Evolutionary conservation across 1,140 invertebrate species (phyloP).

Genomic region (Danaus plexippus): DNA sequence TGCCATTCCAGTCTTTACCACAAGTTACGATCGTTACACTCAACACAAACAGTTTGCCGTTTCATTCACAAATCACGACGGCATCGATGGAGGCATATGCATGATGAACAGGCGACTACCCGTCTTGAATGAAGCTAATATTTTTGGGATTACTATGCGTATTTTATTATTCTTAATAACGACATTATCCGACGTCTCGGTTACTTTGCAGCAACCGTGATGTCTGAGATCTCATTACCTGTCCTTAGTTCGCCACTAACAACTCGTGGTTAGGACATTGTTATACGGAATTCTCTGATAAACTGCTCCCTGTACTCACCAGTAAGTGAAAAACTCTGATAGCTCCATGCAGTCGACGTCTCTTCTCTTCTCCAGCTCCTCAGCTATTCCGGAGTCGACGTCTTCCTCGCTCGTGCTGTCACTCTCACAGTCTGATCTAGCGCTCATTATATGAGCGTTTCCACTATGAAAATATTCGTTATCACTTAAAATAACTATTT

Average conservation of each 20-base stretch:
- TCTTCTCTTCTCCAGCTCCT: slow-evolving; percentile 34
- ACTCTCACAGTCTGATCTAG: slow-evolving; percentile 32
- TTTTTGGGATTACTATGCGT: neutral
- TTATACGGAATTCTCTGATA: neutral
- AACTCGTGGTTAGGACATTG: neutral
- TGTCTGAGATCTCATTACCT: too few relatives aligned
- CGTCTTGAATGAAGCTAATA: too few relatives aligned
- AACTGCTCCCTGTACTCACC: slow-evolving; percentile 49
- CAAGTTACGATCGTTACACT: too few relatives aligned
- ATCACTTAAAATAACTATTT: too few relatives aligned
- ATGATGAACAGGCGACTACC: too few relatives aligned
- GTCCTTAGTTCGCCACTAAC: too few relatives aligned
- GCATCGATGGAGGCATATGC: too few relatives aligned
- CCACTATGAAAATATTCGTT: too few relatives aligned
- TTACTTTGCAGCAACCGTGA: too few relatives aligned
- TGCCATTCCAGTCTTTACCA: too few relatives aligned
- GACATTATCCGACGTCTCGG: neutral
- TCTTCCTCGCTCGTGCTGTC: slow-evolving; percentile 36
- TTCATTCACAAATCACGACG: too few relatives aligned
- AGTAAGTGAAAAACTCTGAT: slow-evolving; percentile 54
- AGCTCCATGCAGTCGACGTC: slow-evolving; percentile 59
- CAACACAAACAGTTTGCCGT: too few relatives aligned
- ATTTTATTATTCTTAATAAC: neutral
- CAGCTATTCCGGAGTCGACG: slow-evolving; percentile 54
- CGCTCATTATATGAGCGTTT: slow-evolving; percentile 28